Conservation (phyloP, 1,140 invertebrate genomes). For the Psix sp. region DNA sequence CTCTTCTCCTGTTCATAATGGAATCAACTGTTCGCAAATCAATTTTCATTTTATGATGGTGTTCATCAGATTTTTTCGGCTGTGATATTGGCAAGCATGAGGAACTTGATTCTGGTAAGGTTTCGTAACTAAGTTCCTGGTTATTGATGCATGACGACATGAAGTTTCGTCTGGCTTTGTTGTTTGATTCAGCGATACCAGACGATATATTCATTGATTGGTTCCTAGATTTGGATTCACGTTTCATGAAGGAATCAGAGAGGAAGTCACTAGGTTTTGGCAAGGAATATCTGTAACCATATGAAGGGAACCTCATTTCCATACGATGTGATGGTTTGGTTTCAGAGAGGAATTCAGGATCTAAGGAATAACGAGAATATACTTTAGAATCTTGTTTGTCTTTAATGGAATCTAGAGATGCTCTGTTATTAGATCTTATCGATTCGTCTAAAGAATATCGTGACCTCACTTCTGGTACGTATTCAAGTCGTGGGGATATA, state of each 20-base stretch:
- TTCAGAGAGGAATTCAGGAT: slow-evolving; percentile 1
- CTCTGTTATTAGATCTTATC: not conserved
- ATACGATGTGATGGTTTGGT: not conserved
- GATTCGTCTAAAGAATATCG: not conserved
- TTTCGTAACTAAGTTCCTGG: slow-evolving; percentile 11
- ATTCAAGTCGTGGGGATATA: not conserved
- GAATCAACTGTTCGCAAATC: slow-evolving; percentile 29
- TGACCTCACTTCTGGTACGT: not conserved
- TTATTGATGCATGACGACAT: slow-evolving; percentile 17
- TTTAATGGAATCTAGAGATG: slow-evolving; percentile 5
- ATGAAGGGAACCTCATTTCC: not conserved
- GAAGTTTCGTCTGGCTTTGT: slow-evolving; percentile 15
- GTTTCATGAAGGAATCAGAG: not conserved
- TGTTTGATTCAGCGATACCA: not conserved
- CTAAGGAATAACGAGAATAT: slow-evolving; percentile 7
- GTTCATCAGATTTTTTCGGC: not conserved
- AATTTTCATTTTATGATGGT: slow-evolving; percentile 43
- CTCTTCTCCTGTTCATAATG: slow-evolving; percentile 33
- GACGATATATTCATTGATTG: not conserved
- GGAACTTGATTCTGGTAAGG: slow-evolving; percentile 5
- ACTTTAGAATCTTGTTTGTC: not conserved
- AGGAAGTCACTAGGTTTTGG: slow-evolving; percentile 11
- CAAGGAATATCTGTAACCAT: not conserved
- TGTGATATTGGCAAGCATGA: not conserved
- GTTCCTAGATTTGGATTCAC: not conserved